Percentiles rank a stretch among this genome's conserved stretches.
phyloP scores from a whole-genome alignment of 2,888 invertebrate genomes.

The Magallana nippona region DNA sequence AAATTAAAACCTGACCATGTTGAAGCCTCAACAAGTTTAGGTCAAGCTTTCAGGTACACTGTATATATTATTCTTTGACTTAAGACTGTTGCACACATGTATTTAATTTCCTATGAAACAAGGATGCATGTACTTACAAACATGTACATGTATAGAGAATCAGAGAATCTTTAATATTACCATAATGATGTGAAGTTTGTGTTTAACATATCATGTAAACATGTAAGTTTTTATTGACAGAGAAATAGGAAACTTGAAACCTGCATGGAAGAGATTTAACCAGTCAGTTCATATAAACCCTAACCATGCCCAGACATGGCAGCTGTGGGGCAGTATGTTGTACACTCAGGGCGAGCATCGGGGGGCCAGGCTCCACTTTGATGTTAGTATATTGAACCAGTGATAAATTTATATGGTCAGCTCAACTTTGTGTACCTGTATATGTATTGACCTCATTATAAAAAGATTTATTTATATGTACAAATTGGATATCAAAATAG shows the following conservation, averaged over 20 bases:
- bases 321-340: conserved; percentile 67
- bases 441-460: too few relatives aligned
- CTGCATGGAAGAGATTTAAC: conserved; percentile 69
- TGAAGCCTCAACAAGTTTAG: conserved; percentile 72
- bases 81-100: background rate
- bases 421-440: background rate
- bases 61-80: conserved; percentile 36
- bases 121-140: too few relatives aligned
- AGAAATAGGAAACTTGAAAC: conserved; percentile 71
- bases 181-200: too few relatives aligned
- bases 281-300: conserved; percentile 65
- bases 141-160: background rate
- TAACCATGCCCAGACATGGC: conserved; percentile 64
- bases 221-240: conserved; percentile 53
- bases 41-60: conserved; percentile 75
- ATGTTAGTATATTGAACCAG: conserved; percentile 50
- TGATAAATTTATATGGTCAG: background rate
- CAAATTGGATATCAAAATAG: too few relatives aligned
- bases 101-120: too few relatives aligned
- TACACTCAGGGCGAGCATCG: conserved; percentile 68
- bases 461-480: too few relatives aligned
- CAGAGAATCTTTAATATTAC: background rate
- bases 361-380: conserved; percentile 62
- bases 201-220: background rate
- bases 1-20: conserved; percentile 70